Base-by-base conservation (phyloP, 2,888 invertebrate genomes). In the Alsophila aescularia region DNA sequence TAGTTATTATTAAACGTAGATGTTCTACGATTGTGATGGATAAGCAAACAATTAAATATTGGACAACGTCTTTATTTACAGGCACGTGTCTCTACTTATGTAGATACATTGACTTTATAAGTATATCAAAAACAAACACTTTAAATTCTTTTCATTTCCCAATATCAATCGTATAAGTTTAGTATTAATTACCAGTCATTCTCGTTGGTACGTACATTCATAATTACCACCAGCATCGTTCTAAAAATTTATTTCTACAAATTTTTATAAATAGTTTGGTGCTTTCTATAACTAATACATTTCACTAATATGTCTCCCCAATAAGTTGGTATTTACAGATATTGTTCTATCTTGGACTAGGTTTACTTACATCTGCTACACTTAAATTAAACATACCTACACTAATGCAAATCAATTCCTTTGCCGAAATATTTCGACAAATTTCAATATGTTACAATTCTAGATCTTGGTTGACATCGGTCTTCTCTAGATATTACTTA, bases 281-380 rank as follows among this genome's bases (percentile, higher is more conserved):
- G 48, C 43, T 35, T 29, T 42, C 34, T 51, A 58, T 16, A 34
- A 56, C 53, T 52, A 52, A 52, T 43, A 52, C 48, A 58, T 58
- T 65, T 66, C 66, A 66, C 66, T 66, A 66, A 55, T 63, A 61
- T 56, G 66, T 66, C 66, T 66, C 62, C 18, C 12, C 39, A 42
- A 45, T 18, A 36, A 15, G 6, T 44, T 39, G 35, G 10, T 55
- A 45, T 54, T 16, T 51, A 56, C 55, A 56, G 8, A 40, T 55
- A 18, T 14, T 50, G 31, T 31, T 36, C 35, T 43, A 37, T 24
- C 12, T 40, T 21, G 12, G 13, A 14, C 27, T 27, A 27, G 16
- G 12, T 32, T 13, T n/a, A 2, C 13, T 5, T 32, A 32, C 1
- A 32, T 32, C 0, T 32, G 1, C 13, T 9, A n/a, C 13, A 32